Conservation (phyloP, 1,140 invertebrate genomes). For the Diabrotica undecimpunctata region DNA sequence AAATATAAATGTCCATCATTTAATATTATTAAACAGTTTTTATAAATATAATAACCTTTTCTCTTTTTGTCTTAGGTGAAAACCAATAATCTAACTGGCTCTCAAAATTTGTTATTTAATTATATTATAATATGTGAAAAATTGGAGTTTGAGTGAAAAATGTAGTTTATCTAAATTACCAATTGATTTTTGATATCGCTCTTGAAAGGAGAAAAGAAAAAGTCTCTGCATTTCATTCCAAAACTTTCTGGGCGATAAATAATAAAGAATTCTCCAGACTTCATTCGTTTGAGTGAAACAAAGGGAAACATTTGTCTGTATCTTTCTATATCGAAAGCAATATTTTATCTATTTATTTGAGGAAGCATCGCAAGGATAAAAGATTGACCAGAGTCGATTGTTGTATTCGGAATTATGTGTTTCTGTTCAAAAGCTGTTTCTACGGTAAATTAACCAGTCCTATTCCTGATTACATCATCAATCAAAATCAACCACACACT, state of each 20-base stretch:
- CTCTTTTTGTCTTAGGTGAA: no score
- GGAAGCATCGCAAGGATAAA: slow-evolving; percentile 1
- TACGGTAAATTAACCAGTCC: slow-evolving; percentile 32
- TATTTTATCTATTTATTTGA: slow-evolving; percentile 14
- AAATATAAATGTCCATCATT: no score
- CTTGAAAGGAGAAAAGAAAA: no score
- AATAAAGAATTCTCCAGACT: slow-evolving; percentile 10
- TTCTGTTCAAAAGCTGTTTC: slow-evolving; percentile 27
- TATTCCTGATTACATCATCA: slow-evolving; percentile 34
- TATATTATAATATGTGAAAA: no score
- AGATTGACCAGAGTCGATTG: slow-evolving; percentile 18
- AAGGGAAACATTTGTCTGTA: slow-evolving; percentile 11
- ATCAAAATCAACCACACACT: slow-evolving; percentile 34
- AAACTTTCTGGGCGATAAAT: background rate
- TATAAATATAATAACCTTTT: no score
- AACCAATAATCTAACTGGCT: no score
- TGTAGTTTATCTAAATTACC: no score
- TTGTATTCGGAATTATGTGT: slow-evolving; percentile 28
- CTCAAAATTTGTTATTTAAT: no score
- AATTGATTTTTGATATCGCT: no score
- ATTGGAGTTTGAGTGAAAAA: no score
- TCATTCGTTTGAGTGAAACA: slow-evolving; percentile 6
- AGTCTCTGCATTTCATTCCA: no score
- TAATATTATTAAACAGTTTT: no score
- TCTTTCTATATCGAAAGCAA: slow-evolving; percentile 5